Evolutionary conservation across 53 echinoderm and acorn worm species (phyloP), one percentile per base, ranked within the genome.

Genomic region (Luidia sarsii): DNA sequence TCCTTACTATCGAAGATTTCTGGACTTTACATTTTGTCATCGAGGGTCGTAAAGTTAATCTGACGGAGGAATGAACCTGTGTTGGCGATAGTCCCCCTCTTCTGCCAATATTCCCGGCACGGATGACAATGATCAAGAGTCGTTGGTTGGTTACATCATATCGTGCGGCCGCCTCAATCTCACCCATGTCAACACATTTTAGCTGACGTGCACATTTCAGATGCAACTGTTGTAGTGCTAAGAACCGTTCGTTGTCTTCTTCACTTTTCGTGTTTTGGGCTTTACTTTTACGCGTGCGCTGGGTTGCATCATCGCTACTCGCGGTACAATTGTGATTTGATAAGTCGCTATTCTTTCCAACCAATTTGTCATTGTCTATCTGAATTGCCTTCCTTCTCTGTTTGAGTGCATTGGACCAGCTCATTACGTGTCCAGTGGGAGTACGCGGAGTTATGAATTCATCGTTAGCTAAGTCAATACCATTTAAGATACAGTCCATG

Each of bases 121-220:
- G 88, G n/a, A 91, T 57, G 29, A 94, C 53, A n/a, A 74, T 63
- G 0, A 94, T 91, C 15, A 81, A 63, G 25, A 94, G 66, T 32
- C 82, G 64, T 61, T 85, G 71, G n/a, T 61, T 39, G 7, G 59
- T 35, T 11, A 54, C 55, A 45, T 89, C 85, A 65, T 94, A 94
- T 24, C 68, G 52, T 7, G 91, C 80, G 13, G 70, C 54, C 19
- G 85, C 50, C 57, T 91, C 88, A 19, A 94, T 85, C 21, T 87
- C 94, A 2, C 94, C 94, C 22, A 86, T 32, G 48, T 94, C 88
- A 27, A 52, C 71, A 5, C 24, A 33, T 16, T 82, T 60, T 18
- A 61, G 39, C 80, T 92, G 88, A 27, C 86, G 67, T 25, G 75
- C 83, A 64, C 94, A 94, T 32, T 67, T 65, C 48, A 91, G 68